These are phyloP conservation scores for Acropora tenuis DNA, from an alignment of 64 coral and sea anemone genomes.

Conservation along the genomic window DNA sequence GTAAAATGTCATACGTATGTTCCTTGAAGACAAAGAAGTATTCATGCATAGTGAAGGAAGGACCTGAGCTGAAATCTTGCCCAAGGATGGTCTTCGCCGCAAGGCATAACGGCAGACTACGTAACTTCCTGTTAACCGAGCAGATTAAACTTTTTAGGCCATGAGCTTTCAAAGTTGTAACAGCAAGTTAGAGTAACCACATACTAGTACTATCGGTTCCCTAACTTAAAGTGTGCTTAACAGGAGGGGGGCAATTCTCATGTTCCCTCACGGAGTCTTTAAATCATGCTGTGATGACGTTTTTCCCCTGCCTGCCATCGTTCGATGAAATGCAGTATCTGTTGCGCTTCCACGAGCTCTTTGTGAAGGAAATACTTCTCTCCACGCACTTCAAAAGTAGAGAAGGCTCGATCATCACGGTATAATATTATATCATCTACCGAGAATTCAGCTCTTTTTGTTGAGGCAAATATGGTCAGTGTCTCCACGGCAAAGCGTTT, in stretches of 20 bases:
- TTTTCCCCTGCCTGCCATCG: constrained; percentile 16
- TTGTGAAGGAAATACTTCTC: constrained; percentile 91
- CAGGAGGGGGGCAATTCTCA: not conserved
- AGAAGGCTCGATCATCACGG: constrained; percentile 68
- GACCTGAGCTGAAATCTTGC: too few relatives aligned
- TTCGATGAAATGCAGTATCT: constrained; percentile 86
- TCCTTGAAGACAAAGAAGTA: too few relatives aligned
- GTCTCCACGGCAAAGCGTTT: constrained; percentile 88
- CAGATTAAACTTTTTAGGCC: too few relatives aligned
- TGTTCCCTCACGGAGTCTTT: not conserved
- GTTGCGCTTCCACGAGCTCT: constrained; percentile 92
- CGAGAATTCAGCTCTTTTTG: constrained; percentile 76
- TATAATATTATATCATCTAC: constrained; percentile 77
- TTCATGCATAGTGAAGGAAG: too few relatives aligned
- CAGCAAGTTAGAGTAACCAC: too few relatives aligned
- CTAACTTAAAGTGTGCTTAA: too few relatives aligned
- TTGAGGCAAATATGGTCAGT: constrained; percentile 69
- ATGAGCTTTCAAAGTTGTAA: too few relatives aligned
- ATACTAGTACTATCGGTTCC: too few relatives aligned
- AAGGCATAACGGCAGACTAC: too few relatives aligned
- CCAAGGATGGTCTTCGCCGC: too few relatives aligned
- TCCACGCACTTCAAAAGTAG: constrained; percentile 91
- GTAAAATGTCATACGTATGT: too few relatives aligned
- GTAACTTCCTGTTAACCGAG: too few relatives aligned
- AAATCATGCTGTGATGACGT: not conserved